A percentile compares a stretch with the other conserved stretches of the same genome.
Conservation (phyloP, 2,113 vertebrate genomes). For the Malurus elegans region DNA sequence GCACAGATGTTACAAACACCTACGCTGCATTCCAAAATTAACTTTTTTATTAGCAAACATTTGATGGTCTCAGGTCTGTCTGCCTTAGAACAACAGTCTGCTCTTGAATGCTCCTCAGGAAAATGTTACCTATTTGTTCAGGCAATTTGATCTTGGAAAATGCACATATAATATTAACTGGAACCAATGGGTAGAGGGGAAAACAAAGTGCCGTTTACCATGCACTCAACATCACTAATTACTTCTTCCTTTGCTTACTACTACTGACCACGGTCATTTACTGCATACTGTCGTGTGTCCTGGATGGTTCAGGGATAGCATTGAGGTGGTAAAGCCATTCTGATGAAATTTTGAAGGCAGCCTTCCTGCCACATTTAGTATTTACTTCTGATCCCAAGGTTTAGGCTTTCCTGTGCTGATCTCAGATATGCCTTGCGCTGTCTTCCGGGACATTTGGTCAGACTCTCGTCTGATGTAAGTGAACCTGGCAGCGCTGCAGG, state of each 20-base stretch:
- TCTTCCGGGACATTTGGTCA: neutral
- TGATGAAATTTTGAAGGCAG: neutral
- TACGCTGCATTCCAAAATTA: slow-evolving; percentile 45
- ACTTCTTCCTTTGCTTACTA: neutral
- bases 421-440: neutral
- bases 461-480: neutral
- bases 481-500: slow-evolving; percentile 21
- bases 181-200: neutral
- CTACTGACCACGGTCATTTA: neutral
- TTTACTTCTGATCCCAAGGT: neutral
- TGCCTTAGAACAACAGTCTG: slow-evolving; percentile 25
- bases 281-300: neutral
- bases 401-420: neutral
- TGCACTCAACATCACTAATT: neutral
- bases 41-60: slow-evolving; percentile 57
- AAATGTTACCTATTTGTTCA: slow-evolving; percentile 9
- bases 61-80: neutral
- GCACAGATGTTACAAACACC: slow-evolving; percentile 53
- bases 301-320: neutral
- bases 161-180: neutral
- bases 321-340: neutral
- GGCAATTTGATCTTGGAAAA: neutral
- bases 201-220: neutral
- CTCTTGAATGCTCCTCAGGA: neutral
- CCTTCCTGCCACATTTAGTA: neutral